phyloP scores from a whole-genome alignment of 2,113 vertebrate genomes.

The Passer montanus region DNA sequence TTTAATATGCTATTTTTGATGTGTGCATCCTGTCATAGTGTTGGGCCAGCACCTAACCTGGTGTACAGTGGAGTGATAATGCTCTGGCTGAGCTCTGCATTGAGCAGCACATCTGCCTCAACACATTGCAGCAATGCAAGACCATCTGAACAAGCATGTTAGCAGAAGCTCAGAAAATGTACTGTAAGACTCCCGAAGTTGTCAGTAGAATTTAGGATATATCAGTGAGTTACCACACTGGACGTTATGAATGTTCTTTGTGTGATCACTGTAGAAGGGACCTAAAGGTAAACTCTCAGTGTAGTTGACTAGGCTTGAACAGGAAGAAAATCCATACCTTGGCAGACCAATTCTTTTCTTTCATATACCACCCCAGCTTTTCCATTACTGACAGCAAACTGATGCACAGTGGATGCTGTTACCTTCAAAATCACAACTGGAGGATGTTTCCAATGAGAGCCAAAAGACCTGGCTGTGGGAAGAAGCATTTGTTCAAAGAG shows the following conservation, averaged over 20 bases:
- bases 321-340: neutral
- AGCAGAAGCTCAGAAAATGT: neutral
- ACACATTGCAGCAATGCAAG: neutral
- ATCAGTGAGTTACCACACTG: neutral
- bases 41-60: neutral
- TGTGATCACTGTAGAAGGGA: rapidly evolving
- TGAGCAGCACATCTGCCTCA: neutral
- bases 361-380: neutral
- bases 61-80: neutral
- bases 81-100: neutral
- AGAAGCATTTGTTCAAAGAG: neutral
- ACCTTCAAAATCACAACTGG: neutral
- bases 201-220: neutral
- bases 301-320: neutral
- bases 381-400: neutral
- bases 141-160: neutral
- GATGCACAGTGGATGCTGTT: neutral
- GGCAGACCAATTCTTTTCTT: neutral
- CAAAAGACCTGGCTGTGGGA: neutral
- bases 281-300: neutral
- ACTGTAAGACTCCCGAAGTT: neutral
- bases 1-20: neutral
- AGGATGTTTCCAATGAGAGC: neutral
- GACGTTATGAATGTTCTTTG: neutral
- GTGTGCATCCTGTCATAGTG: neutral